Evolutionary conservation across 2,797 vertebrate species (phyloP).

Genomic region (Alectoris magna): DNA sequence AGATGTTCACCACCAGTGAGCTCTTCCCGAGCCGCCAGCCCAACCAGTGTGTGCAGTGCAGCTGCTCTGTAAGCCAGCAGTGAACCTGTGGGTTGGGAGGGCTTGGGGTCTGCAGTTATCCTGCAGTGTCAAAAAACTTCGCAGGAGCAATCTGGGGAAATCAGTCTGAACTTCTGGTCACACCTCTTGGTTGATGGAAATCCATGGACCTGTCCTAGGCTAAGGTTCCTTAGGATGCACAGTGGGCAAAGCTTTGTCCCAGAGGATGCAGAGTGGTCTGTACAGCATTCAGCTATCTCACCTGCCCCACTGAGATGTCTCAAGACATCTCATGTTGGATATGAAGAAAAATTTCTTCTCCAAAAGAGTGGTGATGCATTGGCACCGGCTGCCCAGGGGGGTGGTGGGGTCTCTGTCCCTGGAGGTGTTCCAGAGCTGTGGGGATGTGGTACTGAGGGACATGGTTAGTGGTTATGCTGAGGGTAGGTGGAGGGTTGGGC

Average conservation of each 20-base stretch:
- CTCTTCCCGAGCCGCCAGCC: slow-evolving; percentile 89
- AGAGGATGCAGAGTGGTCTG: neutral
- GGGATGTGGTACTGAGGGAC: too few relatives aligned
- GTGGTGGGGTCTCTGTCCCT: too few relatives aligned
- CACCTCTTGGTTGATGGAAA: neutral
- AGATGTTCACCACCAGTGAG: slow-evolving; percentile 89
- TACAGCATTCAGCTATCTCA: neutral
- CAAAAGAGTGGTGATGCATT: too few relatives aligned
- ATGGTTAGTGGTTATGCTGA: too few relatives aligned
- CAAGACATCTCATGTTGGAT: too few relatives aligned
- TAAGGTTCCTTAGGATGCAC: neutral
- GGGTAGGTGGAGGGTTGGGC: too few relatives aligned
- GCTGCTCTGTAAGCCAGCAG: slow-evolving; percentile 87
- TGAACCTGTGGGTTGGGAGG: accelerated
- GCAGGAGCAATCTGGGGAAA: neutral
- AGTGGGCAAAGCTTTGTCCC: neutral
- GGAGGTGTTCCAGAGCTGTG: too few relatives aligned
- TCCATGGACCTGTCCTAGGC: neutral
- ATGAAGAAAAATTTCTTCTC: too few relatives aligned
- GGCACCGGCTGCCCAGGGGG: too few relatives aligned
- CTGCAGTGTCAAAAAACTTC: neutral
- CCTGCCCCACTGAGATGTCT: neutral
- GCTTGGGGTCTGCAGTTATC: accelerated
- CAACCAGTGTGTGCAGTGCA: slow-evolving; percentile 96
- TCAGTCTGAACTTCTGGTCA: neutral